Evolutionary conservation across 2,888 invertebrate genomes (phyloP).

Genomic region (Perithous albicinctus): DNA sequence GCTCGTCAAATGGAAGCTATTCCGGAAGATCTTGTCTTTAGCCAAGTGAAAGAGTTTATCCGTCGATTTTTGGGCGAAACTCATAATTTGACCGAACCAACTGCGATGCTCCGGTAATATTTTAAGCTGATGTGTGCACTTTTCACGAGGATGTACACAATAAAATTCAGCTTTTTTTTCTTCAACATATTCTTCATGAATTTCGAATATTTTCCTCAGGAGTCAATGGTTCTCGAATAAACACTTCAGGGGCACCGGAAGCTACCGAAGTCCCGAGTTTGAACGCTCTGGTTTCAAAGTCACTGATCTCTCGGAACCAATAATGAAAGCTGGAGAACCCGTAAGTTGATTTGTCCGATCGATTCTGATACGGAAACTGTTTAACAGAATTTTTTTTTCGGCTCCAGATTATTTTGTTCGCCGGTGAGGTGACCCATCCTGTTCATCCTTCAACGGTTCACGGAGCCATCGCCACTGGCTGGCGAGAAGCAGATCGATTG

Average conservation of each 20-base stretch:
- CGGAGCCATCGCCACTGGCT: slow-evolving; percentile 90
- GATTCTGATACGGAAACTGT: not conserved
- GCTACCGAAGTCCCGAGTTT: slow-evolving; percentile 86
- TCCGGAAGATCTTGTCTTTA: slow-evolving; percentile 85
- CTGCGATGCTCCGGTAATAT: slow-evolving; percentile 86
- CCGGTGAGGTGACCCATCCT: slow-evolving; percentile 88
- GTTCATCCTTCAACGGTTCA: slow-evolving; percentile 88
- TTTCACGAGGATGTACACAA: not conserved
- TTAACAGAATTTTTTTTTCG: not conserved
- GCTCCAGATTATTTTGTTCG: slow-evolving; percentile 87
- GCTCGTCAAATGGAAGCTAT: slow-evolving; percentile 88
- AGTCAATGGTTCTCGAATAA: slow-evolving; percentile 90
- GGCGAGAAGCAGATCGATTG: slow-evolving; percentile 89
- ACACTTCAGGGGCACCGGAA: slow-evolving; percentile 90
- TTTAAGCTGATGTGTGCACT: too few relatives aligned
- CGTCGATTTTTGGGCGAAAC: slow-evolving; percentile 85
- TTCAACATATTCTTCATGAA: not conserved
- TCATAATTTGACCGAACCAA: slow-evolving; percentile 85
- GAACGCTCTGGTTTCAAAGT: slow-evolving; percentile 85
- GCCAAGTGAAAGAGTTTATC: slow-evolving; percentile 85
- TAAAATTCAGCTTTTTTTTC: not conserved
- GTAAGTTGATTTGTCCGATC: slow-evolving; percentile 60
- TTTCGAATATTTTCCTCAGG: slow-evolving; percentile 83
- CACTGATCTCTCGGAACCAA: slow-evolving; percentile 86
- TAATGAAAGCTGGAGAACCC: slow-evolving; percentile 80